Percentiles rank a stretch among this genome's conserved stretches.
These are phyloP conservation scores for Anguilla marmorata DNA, from an alignment of 2,797 vertebrate genomes.

Conservation along the genomic window DNA sequence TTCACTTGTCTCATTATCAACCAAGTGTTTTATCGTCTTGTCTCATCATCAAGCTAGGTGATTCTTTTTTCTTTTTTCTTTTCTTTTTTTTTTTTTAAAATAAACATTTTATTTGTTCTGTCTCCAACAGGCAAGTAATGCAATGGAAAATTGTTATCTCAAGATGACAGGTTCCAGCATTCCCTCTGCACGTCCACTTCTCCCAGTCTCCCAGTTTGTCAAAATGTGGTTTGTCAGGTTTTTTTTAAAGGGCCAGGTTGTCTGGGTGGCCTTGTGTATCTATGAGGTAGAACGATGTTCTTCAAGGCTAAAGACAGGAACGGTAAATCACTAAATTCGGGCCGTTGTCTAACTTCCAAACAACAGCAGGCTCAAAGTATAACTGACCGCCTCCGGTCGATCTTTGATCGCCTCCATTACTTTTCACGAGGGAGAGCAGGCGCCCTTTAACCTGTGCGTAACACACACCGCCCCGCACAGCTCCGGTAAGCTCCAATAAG, in stretches of 20 bases:
- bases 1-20: neutral
- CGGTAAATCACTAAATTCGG: neutral
- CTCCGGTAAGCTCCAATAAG: slow-evolving; percentile 4
- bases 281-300: neutral
- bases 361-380: neutral
- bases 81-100: neutral
- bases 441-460: neutral
- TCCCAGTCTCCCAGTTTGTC: neutral
- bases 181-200: neutral
- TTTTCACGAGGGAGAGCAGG: neutral
- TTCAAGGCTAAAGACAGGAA: neutral
- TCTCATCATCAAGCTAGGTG: neutral
- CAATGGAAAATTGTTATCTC: neutral
- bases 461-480: neutral
- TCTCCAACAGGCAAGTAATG: neutral
- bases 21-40: neutral
- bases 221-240: neutral
- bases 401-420: neutral
- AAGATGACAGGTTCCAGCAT: neutral
- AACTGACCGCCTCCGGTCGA: neutral
- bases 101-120: neutral
- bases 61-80: neutral
- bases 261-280: neutral
- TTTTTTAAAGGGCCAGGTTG: neutral
- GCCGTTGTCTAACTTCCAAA: neutral